Conservation (phyloP, 2,888 invertebrate species). For the Sphaerophoria taeniata region DNA sequence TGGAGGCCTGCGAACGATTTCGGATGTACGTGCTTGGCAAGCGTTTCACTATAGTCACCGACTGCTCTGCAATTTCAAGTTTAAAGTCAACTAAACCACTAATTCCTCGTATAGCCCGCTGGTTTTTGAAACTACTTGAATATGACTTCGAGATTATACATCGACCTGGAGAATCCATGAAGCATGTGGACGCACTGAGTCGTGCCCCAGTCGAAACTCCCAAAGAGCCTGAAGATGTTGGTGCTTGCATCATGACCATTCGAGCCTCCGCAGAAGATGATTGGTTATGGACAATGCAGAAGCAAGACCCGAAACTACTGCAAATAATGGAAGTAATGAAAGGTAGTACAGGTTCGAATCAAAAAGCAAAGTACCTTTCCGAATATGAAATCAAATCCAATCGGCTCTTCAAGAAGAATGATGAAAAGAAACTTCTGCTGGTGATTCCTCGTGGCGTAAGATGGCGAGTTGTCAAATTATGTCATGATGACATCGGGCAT, state of each 20-base stretch:
- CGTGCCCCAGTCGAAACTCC: conserved; percentile 38
- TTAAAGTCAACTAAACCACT: conserved; percentile 37
- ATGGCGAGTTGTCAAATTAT: conserved; percentile 40
- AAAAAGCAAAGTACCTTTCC: conserved; percentile 9
- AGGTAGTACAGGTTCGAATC: not conserved
- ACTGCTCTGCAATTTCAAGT: not conserved
- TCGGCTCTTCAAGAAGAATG: conserved; percentile 38
- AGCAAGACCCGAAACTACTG: conserved; percentile 39
- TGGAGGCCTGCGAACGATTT: conserved; percentile 57
- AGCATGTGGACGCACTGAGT: conserved; percentile 59
- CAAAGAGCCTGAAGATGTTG: conserved; percentile 18
- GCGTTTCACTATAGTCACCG: conserved; percentile 24
- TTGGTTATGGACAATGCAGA: conserved; percentile 65
- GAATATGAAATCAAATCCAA: conserved; percentile 36
- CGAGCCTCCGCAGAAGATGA: conserved; percentile 28
- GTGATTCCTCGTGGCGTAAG: conserved; percentile 38
- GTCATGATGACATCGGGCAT: conserved; percentile 62
- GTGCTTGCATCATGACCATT: conserved; percentile 37
- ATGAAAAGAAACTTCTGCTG: conserved; percentile 23
- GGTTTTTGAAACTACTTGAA: conserved; percentile 47
- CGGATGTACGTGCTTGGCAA: conserved; percentile 58
- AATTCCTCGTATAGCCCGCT: conserved; percentile 43
- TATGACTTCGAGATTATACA: conserved; percentile 46
- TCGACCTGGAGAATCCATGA: conserved; percentile 48
- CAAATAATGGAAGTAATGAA: conserved; percentile 43